Conservation (phyloP, 1,140 invertebrate genomes). For the Saxidomus purpurata region DNA sequence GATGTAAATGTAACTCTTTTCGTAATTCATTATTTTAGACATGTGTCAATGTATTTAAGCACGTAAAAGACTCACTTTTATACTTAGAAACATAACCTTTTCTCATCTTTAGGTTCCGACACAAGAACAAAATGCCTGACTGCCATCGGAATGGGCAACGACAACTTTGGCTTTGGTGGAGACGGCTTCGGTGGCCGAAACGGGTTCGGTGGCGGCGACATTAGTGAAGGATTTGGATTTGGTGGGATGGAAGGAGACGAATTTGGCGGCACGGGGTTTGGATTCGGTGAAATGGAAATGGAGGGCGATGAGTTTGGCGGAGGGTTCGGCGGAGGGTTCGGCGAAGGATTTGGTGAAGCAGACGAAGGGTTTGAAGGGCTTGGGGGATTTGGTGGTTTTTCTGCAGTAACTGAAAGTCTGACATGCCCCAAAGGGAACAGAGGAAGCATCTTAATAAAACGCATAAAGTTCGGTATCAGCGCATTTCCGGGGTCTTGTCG, state of each 20-base stretch:
- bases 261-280: slow-evolving; percentile 13
- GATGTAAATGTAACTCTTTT: no score
- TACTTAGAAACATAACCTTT: no score
- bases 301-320: slow-evolving; percentile 32
- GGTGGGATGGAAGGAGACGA: background rate
- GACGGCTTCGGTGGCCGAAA: background rate
- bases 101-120: background rate
- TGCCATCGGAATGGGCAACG: background rate
- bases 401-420: slow-evolving; percentile 25
- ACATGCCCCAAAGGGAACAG: slow-evolving; percentile 31
- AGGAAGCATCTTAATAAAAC: slow-evolving; percentile 58
- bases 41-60: no score
- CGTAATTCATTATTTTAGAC: no score
- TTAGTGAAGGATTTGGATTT: background rate
- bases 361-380: slow-evolving; percentile 3
- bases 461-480: slow-evolving; percentile 40
- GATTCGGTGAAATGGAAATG: background rate
- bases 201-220: background rate
- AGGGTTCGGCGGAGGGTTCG: background rate
- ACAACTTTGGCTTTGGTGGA: slow-evolving; percentile 3
- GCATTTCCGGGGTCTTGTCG: slow-evolving; percentile 34
- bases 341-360: background rate
- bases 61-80: no score
- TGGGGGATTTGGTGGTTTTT: slow-evolving; percentile 7
- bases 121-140: slow-evolving; percentile 14